phyloP scores from a whole-genome alignment of 2,797 vertebrate species.

The Syngnathus rostellatus region DNA sequence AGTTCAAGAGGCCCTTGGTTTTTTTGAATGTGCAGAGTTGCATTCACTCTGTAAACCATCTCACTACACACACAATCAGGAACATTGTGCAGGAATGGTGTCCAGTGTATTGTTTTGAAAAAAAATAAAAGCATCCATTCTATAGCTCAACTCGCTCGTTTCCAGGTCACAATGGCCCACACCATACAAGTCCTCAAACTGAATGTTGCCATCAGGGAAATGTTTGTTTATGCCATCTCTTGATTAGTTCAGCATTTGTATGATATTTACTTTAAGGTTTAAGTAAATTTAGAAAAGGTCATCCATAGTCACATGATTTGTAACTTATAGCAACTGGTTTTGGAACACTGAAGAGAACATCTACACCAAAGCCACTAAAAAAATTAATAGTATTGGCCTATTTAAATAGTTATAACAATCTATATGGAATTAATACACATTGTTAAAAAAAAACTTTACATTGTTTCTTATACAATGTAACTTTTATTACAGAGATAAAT shows the following conservation, averaged over 20 bases:
- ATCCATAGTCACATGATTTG: too few species aligned
- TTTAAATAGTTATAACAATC: neutral
- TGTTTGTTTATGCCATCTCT: neutral
- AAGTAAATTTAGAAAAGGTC: neutral
- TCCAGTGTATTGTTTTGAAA: neutral
- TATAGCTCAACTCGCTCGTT: neutral
- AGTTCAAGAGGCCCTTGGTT: neutral
- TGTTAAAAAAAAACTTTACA: neutral
- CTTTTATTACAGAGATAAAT: constrained; percentile 75
- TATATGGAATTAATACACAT: neutral
- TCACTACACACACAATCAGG: neutral
- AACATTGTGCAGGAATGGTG: neutral
- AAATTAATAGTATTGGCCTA: neutral
- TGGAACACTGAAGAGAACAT: neutral
- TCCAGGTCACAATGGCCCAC: neutral
- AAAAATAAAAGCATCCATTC: neutral
- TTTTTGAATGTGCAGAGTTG: neutral
- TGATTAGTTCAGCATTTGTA: neutral
- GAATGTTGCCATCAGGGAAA: neutral
- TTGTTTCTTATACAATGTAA: constrained; percentile 37
- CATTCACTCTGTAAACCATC: neutral
- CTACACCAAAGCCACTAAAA: neutral
- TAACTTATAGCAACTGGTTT: neutral
- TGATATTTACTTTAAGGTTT: neutral
- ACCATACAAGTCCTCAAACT: neutral